Percentiles rank a stretch among this genome's conserved stretches.
phyloP scores from a whole-genome alignment of 2,113 vertebrate species.

The Agapornis roseicollis region DNA sequence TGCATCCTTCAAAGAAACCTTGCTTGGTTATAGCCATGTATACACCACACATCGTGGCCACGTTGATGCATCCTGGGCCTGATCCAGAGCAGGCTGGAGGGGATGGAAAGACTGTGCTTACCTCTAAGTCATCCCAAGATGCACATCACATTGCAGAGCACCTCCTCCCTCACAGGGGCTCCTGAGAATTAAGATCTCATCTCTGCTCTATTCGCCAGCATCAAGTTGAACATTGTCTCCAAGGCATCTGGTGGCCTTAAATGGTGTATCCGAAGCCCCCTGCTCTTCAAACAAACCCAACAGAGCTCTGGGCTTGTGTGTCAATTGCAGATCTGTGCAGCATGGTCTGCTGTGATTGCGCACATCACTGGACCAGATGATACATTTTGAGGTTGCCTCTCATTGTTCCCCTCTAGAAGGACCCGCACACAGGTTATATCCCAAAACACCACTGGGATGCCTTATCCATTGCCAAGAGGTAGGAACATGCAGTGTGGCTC shows the following conservation, averaged over 20 bases:
- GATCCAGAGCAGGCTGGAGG: not conserved
- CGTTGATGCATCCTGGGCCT: not conserved
- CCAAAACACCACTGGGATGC: not conserved
- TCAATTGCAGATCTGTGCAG: not conserved
- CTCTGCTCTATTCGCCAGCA: not conserved
- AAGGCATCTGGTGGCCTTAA: not conserved
- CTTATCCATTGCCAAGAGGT: not conserved
- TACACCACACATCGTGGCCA: no score
- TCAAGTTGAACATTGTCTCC: not conserved
- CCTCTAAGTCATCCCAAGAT: not conserved
- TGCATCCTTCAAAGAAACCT: not conserved
- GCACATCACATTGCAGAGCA: not conserved
- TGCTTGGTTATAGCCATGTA: not conserved
- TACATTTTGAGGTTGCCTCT: not conserved
- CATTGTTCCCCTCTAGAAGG: not conserved
- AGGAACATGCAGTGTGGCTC: not conserved
- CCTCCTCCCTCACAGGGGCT: not conserved
- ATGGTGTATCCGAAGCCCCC: not conserved
- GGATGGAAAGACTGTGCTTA: not conserved
- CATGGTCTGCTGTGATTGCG: not conserved
- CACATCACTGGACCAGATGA: not conserved
- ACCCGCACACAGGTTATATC: not conserved
- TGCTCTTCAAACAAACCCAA: not conserved
- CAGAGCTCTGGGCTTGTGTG: not conserved
- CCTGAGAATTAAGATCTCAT: fast-evolving